phyloP scores from a whole-genome alignment of 2,797 vertebrate genomes.

The Crenuchus spilurus region DNA sequence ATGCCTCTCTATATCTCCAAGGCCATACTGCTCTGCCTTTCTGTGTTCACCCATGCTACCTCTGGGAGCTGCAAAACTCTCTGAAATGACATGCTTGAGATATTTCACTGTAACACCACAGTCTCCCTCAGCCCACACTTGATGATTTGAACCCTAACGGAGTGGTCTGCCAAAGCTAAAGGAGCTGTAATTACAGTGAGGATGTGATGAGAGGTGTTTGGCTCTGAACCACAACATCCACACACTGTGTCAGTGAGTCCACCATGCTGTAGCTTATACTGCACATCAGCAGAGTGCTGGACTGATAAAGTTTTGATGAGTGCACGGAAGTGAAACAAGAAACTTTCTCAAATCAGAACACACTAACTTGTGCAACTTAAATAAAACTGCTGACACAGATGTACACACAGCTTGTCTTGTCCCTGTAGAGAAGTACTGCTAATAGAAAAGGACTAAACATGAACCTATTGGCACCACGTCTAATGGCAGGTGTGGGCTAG shows the following conservation, averaged over 20 bases:
- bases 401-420: too few species aligned
- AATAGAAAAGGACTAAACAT: too few species aligned
- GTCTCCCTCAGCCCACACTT: constrained; percentile 7
- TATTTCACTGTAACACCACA: neutral
- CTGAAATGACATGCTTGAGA: constrained; percentile 3
- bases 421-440: too few species aligned
- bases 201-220: constrained; percentile 7
- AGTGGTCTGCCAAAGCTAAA: constrained; percentile 7
- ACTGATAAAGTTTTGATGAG: neutral
- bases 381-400: too few species aligned
- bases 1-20: constrained; percentile 14
- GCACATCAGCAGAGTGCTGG: neutral
- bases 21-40: neutral
- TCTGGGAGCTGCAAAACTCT: neutral
- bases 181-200: constrained; percentile 21
- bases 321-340: neutral
- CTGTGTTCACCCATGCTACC: neutral
- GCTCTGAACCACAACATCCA: constrained; percentile 13
- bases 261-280: neutral
- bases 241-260: neutral
- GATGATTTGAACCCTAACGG: constrained; percentile 8
- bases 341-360: too few species aligned
- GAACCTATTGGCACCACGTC: too few species aligned
- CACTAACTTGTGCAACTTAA: too few species aligned
- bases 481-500: too few species aligned